Conservation (phyloP, 2,113 vertebrate species). For the Toxotes jaculatrix region DNA sequence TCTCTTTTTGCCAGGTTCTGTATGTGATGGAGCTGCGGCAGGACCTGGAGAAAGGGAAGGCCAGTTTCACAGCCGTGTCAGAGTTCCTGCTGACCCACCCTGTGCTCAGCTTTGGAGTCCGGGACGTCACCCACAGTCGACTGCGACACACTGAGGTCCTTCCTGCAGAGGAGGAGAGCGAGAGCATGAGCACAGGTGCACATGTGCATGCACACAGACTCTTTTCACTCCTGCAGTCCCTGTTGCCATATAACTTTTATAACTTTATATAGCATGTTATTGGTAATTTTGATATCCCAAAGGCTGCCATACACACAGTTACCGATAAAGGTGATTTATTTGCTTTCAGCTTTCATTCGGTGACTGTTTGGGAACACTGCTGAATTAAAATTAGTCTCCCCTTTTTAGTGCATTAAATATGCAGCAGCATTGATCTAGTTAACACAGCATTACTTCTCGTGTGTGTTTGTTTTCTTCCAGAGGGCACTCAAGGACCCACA, state of each 20-base stretch:
- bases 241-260: not conserved
- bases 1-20: conserved; percentile 86
- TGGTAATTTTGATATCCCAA: not conserved
- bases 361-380: not conserved
- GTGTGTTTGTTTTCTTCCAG: conserved; percentile 77
- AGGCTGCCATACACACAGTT: not conserved
- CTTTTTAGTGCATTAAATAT: conserved; percentile 6
- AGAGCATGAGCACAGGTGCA: conserved; percentile 89
- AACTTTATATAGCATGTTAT: not conserved
- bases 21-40: conserved; percentile 98
- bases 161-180: conserved; percentile 93
- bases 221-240: not conserved
- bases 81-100: conserved; percentile 99
- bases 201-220: no score
- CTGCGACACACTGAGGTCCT: conserved; percentile 93
- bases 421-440: conserved; percentile 8
- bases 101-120: conserved; percentile 96
- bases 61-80: conserved; percentile 95
- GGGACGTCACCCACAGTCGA: conserved; percentile 90
- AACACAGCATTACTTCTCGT: not conserved
- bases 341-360: not conserved
- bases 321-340: not conserved
- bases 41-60: conserved; percentile 94
- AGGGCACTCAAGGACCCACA: conserved; percentile 88
- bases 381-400: not conserved